A percentile compares a stretch with the other conserved stretches of the same genome.
Conservation (phyloP, 2,888 invertebrate genomes). For the Heliconius erato region DNA sequence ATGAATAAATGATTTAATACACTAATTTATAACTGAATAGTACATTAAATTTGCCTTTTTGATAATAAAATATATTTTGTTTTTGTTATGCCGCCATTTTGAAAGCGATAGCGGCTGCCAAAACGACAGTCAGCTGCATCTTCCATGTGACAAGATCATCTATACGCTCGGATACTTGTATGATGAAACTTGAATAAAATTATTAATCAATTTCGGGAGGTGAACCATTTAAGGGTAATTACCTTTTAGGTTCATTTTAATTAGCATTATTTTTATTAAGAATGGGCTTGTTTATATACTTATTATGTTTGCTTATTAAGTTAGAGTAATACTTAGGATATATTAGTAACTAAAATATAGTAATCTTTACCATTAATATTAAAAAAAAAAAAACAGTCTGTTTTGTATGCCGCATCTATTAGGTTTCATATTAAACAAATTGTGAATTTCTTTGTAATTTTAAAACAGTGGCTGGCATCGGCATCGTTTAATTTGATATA, state of each 20-base stretch:
- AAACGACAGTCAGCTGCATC: conserved; percentile 23
- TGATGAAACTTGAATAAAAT: not conserved
- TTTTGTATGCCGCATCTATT: too few relatives aligned
- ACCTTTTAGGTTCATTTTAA: not conserved
- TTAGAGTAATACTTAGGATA: not conserved
- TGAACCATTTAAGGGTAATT: too few relatives aligned
- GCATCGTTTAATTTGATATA: not conserved
- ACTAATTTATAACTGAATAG: not conserved
- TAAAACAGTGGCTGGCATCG: not conserved
- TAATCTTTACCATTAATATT: too few relatives aligned
- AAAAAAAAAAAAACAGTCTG: too few relatives aligned
- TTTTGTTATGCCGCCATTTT: conserved; percentile 54
- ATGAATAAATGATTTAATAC: not conserved
- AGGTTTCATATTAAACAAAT: too few relatives aligned
- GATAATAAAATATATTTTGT: conserved; percentile 38
- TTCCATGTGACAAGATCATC: not conserved
- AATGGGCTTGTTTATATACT: not conserved
- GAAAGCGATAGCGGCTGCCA: conserved; percentile 46
- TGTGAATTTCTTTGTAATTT: too few relatives aligned
- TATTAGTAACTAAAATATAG: too few relatives aligned
- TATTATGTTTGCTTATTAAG: not conserved
- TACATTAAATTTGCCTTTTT: not conserved
- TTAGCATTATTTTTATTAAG: not conserved
- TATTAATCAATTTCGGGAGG: not conserved
- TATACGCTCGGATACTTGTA: conserved; percentile 10